A percentile compares a stretch with the other conserved stretches of the same genome.
phyloP scores from a whole-genome alignment of 2,797 vertebrate species.

The Scolopax rusticola region DNA sequence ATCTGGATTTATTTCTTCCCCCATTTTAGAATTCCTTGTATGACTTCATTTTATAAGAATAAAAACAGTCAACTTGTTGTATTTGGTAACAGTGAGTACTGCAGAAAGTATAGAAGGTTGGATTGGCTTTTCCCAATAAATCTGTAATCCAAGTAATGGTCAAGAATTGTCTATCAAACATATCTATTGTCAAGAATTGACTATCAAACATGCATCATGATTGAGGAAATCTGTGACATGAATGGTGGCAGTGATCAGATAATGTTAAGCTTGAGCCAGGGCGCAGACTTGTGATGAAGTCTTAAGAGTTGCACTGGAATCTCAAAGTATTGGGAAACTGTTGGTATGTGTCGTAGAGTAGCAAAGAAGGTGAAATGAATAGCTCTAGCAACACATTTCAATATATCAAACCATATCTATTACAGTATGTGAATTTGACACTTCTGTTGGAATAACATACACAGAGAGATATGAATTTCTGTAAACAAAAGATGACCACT shows the following conservation, averaged over 20 bases:
- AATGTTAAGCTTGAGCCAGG: not conserved
- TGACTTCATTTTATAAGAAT: not conserved
- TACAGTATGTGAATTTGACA: accelerated
- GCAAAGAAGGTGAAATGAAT: not conserved
- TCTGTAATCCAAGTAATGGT: not conserved
- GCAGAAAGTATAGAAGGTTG: not conserved
- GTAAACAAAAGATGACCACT: not conserved
- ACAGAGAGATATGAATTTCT: not conserved
- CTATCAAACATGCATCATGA: not conserved
- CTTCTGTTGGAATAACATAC: not conserved
- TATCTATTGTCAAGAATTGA: too few species aligned
- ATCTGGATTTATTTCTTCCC: not conserved
- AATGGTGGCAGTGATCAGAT: not conserved
- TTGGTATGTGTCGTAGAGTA: not conserved
- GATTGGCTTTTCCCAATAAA: not conserved
- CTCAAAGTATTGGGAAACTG: not conserved
- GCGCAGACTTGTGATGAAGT: not conserved
- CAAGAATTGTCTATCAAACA: not conserved
- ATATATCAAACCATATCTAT: accelerated
- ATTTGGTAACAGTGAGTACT: not conserved
- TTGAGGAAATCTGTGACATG: not conserved
- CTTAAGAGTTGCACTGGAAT: not conserved
- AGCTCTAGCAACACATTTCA: not conserved
- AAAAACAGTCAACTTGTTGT: not conserved
- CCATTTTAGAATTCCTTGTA: not conserved